phyloP scores from a whole-genome alignment of 2,797 vertebrate genomes.

The Cercopithecus mitis region DNA sequence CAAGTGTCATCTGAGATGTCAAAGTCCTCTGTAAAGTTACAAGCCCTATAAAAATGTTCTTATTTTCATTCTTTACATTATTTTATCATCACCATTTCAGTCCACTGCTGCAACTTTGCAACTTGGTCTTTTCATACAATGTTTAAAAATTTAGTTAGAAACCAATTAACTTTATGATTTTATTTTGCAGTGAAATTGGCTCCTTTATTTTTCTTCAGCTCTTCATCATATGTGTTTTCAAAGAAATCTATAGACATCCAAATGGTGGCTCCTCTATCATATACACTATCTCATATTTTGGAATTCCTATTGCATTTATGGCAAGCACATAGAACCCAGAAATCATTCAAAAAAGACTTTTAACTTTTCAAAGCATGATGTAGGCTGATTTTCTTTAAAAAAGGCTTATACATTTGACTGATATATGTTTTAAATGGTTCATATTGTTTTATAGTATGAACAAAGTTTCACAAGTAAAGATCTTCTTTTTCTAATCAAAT shows the following conservation, averaged over 20 bases:
- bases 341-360: background rate
- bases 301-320: background rate
- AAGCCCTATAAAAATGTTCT: constrained; percentile 21
- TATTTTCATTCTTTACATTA: constrained; percentile 37
- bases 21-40: constrained; percentile 41
- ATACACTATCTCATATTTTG: background rate
- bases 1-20: constrained; percentile 36
- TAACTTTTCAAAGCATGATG: background rate
- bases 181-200: constrained; percentile 31
- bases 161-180: background rate
- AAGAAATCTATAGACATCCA: background rate
- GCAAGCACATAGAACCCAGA: background rate
- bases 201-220: background rate
- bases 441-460: background rate
- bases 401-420: background rate
- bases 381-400: background rate
- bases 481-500: background rate
- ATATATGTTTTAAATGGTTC: background rate
- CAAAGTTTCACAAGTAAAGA: background rate
- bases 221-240: background rate
- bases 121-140: constrained; percentile 17
- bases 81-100: constrained; percentile 31
- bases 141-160: constrained; percentile 28
- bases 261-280: background rate
- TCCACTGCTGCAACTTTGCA: background rate